Conservation (phyloP, 2,888 invertebrate genomes). For the Epinotia ramella region DNA sequence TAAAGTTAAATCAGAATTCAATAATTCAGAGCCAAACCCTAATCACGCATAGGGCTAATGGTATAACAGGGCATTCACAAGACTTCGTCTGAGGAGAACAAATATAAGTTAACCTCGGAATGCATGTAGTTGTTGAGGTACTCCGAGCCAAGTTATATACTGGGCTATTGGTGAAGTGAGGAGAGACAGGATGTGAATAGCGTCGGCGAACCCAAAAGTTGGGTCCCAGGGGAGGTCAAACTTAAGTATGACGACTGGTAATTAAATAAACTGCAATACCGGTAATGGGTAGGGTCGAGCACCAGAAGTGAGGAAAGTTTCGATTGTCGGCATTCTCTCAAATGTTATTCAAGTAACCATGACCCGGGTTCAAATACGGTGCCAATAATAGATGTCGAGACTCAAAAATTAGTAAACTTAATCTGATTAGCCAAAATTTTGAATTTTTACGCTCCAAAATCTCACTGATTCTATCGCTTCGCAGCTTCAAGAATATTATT, state of each 20-base stretch:
- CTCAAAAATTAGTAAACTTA: neutral
- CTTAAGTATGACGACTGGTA: conserved; percentile 29
- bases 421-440: neutral
- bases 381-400: neutral
- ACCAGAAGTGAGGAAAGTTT: neutral
- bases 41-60: conserved; percentile 29
- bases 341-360: neutral
- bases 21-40: conserved; percentile 32
- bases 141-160: neutral
- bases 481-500: too few relatives aligned
- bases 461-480: too few relatives aligned
- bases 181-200: neutral
- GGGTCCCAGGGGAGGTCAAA: conserved; percentile 20
- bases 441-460: neutral
- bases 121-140: neutral
- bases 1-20: conserved; percentile 26
- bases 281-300: conserved; percentile 5
- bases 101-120: neutral
- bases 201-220: conserved; percentile 29
- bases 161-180: neutral
- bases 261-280: conserved; percentile 36
- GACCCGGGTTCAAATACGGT: neutral
- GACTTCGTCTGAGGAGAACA: neutral
- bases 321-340: neutral
- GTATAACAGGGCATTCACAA: conserved; percentile 4